A percentile compares a stretch with the other conserved stretches of the same genome.
Evolutionary conservation across 2,113 vertebrate genomes (phyloP).

Genomic region (Tachuris rubrigastra): DNA sequence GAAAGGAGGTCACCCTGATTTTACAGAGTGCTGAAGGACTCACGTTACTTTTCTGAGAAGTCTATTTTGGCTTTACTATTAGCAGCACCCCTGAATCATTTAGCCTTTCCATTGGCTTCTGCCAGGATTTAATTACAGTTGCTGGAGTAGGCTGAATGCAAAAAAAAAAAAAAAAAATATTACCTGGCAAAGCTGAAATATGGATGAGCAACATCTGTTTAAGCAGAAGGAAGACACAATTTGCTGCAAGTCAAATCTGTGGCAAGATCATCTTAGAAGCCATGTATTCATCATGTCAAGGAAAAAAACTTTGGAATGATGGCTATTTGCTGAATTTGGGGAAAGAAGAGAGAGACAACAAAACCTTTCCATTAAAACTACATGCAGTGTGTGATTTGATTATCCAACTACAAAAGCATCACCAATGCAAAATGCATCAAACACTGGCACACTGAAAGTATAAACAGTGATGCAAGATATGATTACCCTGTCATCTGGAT

Average conservation of each 20-base stretch:
- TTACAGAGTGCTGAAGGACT: background rate
- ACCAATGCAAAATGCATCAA: background rate
- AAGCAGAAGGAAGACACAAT: background rate
- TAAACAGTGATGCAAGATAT: background rate
- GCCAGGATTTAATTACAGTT: background rate
- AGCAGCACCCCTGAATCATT: background rate
- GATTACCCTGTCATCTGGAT: background rate
- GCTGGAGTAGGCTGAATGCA: background rate
- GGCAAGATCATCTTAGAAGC: background rate
- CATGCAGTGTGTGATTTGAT: background rate
- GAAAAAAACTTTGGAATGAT: background rate
- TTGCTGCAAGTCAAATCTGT: background rate
- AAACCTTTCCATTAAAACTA: background rate
- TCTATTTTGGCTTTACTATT: background rate
- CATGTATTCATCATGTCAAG: background rate
- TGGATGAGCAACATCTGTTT: background rate
- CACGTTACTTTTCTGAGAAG: background rate
- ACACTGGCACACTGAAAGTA: background rate
- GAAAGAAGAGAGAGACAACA: background rate
- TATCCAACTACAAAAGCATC: background rate
- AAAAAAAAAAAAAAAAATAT: slow-evolving; percentile 19
- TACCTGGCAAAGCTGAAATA: background rate
- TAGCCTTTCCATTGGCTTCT: background rate
- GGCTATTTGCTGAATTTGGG: background rate
- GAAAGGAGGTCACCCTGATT: background rate